Evolutionary conservation across 2,888 invertebrate species (phyloP), one percentile per base, ranked within the genome.

Genomic region (Nyleta sp.): DNA sequence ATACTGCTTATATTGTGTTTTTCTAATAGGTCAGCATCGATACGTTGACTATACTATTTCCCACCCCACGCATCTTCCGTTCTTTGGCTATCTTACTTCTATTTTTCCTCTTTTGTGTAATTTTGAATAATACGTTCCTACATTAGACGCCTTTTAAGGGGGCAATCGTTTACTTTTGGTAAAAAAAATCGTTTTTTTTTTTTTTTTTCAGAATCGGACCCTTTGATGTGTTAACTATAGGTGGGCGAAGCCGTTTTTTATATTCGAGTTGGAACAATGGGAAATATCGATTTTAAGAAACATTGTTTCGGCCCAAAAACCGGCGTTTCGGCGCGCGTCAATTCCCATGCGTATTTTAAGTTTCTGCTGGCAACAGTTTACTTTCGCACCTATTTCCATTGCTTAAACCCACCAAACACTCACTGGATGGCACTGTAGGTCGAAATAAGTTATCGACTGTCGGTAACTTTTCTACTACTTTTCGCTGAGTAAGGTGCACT

Each of bases 361-460:
- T 35, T 35, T 35, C n/a, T 35, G 35, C 5, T 35, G 35, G 35
- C 35, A 35, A 35, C 35, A 11, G n/a, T 11, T 35, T 35, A 35
- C 35, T 35, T 35, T 11, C 35, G 35, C 35, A 35, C 35, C 35
- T 8, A 35, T 35, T 3, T 35, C 35, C 35, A 35, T 11, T 35
- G 35, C 35, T 35, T 35, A 35, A 35, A 35, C 35, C 8, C 35
- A 35, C 8, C 35, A 35, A 35, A 35, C 35, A 35, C 15, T 44
- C 44, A 18, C 44, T 44, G 18, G 44, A 44, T 50, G 50, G 50
- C 50, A 28, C 31, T 50, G 50, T 22, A 22, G 18, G 50, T 31
- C 50, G 24, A 50, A 15, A 13, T 28, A 24, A 50, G 24, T 28
- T 28, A 50, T 15, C 31, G 31, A 31, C 50, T 22, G 31, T 50